Conservation (phyloP, 2,113 vertebrate species). For the Elachura formosa region DNA sequence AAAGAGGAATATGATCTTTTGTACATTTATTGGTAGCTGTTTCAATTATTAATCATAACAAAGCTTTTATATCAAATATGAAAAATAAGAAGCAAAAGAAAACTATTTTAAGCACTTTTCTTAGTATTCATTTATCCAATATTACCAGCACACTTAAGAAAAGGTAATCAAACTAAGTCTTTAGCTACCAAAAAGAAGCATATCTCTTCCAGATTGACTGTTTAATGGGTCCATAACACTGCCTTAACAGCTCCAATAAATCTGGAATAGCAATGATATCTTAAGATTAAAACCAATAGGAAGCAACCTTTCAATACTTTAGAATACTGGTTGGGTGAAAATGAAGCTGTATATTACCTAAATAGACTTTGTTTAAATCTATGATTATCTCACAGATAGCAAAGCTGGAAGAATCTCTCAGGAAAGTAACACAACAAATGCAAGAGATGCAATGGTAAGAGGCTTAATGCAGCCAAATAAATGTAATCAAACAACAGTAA, state of each 20-base stretch:
- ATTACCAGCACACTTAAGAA: neutral
- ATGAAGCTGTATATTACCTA: neutral
- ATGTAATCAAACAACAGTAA: neutral
- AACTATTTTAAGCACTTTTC: neutral
- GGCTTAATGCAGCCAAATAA: neutral
- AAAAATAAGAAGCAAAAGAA: neutral
- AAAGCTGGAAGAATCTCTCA: constrained; percentile 78
- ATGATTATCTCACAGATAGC: constrained; percentile 66
- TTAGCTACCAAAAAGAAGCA: neutral
- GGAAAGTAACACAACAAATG: constrained; percentile 76
- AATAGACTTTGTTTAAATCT: neutral
- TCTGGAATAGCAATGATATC: neutral
- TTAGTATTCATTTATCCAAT: neutral
- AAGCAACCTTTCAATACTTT: neutral
- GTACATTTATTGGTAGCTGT: neutral
- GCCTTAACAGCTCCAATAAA: neutral
- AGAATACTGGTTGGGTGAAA: neutral
- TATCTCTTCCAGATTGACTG: neutral
- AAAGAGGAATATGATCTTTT: neutral
- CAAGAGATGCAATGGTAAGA: constrained; percentile 80
- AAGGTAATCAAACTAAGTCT: neutral
- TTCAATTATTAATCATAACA: neutral
- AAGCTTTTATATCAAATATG: neutral
- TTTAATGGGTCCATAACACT: neutral
- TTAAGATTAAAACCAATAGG: neutral